Base-by-base conservation (phyloP, 2,113 vertebrate species). In the Micronycteris hirsuta region DNA sequence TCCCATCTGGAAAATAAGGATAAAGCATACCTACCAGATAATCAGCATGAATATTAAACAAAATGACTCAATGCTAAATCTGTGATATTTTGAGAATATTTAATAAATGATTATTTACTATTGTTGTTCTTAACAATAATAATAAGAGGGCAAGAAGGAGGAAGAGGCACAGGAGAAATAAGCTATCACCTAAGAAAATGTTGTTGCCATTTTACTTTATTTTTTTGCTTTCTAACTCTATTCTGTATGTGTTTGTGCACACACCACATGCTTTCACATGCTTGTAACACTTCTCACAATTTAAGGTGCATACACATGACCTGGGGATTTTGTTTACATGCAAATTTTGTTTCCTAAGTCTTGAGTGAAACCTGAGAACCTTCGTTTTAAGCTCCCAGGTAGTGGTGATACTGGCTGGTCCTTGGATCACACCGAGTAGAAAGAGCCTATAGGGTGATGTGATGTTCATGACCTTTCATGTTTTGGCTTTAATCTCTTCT, bases 1-100 rank as follows among this genome's bases (percentile, higher is more conserved):
- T 85, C 9, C 28, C 5, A 17, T 77, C 33, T 93, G 76, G 92
- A 73, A 87, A 83, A 56, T 47, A 71, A 36, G 38, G 28, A 83
- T 87, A 52, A 78, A 92, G 38, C 49, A 52, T 67, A 58, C 11
- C 91, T 77, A 15, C 14, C 58, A 77, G 54, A 86, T 61, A 70
- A 33, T 67, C 19, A 77, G 22, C 5, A 28, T 70, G 16, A 28
- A 84, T 47, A 36, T 78, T 80, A 91, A 68, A 43, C 31, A 54
- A 71, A 89, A 28, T 43, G 76, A 67, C 33, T 6, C 33, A 81
- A 33, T 49, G 45, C 38, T 96, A 85, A 88, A 45, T 36, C 31
- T 85, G 10, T 70, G 52, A 16, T 77, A 38, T 47, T 93, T 88
- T 31, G 65, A 54, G 82, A 82, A 82, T 71, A 26, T 26, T 65